Conservation (phyloP, 35 echinoderm and acorn worm species). For the Anneissia japonica region DNA sequence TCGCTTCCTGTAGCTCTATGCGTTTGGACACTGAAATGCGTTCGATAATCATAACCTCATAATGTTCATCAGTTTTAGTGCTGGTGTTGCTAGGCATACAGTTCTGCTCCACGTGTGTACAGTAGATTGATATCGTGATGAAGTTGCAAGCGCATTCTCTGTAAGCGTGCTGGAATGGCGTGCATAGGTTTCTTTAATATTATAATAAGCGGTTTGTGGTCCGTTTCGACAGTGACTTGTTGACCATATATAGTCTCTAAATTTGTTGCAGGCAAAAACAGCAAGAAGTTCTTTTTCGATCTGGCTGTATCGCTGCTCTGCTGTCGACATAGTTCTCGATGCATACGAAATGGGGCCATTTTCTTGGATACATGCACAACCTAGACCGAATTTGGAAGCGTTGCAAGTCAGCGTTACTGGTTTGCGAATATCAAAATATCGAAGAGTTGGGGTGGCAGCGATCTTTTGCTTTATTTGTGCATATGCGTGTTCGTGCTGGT, state of each 20-base stretch:
- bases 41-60: no score
- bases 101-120: no score
- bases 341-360: slow-evolving; percentile 45
- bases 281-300: slow-evolving; percentile 69
- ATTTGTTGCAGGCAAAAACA: slow-evolving; percentile 41
- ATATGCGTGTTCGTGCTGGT: slow-evolving; percentile 26
- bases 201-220: slow-evolving; percentile 31
- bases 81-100: no score
- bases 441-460: slow-evolving; percentile 24
- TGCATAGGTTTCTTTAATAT: slow-evolving; percentile 17
- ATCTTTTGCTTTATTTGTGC: slow-evolving; percentile 23
- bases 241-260: slow-evolving; percentile 64
- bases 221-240: slow-evolving; percentile 4
- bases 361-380: slow-evolving; percentile 44
- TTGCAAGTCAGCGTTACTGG: slow-evolving; percentile 60
- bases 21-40: no score
- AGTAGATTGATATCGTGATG: no score
- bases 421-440: slow-evolving; percentile 37
- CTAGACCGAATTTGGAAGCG: slow-evolving; percentile 42
- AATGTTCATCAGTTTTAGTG: no score
- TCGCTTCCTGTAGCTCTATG: no score
- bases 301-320: slow-evolving; percentile 39
- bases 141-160: no score
- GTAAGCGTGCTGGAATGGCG: no score
- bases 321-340: slow-evolving; percentile 25